Evolutionary conservation across 64 coral and sea anemone genomes (phyloP).

Genomic region (Dendronephthya gigantea): DNA sequence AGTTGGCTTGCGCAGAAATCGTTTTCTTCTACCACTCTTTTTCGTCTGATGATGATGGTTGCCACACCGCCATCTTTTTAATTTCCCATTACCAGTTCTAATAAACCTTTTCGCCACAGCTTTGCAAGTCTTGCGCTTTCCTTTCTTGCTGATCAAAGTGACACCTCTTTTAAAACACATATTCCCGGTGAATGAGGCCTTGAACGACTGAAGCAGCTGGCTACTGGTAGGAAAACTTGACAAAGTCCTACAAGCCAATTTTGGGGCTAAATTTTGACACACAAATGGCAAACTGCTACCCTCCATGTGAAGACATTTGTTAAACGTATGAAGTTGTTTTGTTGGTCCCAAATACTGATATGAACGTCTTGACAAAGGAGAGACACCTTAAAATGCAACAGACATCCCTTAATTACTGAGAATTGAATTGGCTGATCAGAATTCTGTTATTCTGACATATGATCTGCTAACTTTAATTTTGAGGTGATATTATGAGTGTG

Average conservation of each 20-base stretch:
- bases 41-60: slow-evolving; percentile 1
- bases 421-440: no score
- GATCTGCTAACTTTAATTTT: no score
- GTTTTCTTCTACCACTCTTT: not conserved
- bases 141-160: not conserved
- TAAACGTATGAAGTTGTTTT: not conserved
- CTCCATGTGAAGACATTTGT: not conserved
- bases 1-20: slow-evolving; percentile 1
- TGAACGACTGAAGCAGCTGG: not conserved
- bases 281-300: not conserved
- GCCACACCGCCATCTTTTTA: slow-evolving; percentile 10
- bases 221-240: not conserved
- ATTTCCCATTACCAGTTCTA: slow-evolving; percentile 20
- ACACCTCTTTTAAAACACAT: not conserved
- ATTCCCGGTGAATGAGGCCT: not conserved
- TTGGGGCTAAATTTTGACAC: not conserved
- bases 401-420: not conserved
- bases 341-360: not conserved
- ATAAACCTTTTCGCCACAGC: slow-evolving; percentile 21
- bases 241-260: not conserved
- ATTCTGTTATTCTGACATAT: no score
- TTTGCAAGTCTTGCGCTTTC: slow-evolving; percentile 32
- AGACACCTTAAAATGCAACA: not conserved
- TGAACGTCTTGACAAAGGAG: not conserved
- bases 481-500: no score